Evolutionary conservation across 92 coral and sea anemone genomes (phyloP).

Genomic region (Isaurus tuberculatus): DNA sequence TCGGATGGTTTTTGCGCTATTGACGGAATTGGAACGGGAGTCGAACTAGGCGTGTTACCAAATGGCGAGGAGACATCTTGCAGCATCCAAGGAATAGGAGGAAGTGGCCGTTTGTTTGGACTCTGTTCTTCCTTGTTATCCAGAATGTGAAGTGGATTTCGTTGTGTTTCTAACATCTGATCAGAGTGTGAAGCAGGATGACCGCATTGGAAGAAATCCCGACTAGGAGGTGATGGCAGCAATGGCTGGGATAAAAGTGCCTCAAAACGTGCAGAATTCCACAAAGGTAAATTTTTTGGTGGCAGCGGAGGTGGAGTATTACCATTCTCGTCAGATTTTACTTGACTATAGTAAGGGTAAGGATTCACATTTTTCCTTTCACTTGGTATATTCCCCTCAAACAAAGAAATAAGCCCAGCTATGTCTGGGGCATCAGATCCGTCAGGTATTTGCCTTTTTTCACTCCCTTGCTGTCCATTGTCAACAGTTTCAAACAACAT

Average conservation of each 20-base stretch:
- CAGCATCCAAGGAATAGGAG: neutral
- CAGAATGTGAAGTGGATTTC: neutral
- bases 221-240: neutral
- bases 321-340: neutral
- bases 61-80: neutral
- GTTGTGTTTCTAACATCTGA: neutral
- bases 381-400: neutral
- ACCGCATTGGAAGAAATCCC: neutral
- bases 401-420: neutral
- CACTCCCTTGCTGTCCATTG: neutral
- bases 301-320: conserved; percentile 1
- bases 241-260: neutral
- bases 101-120: neutral
- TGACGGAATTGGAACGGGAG: neutral
- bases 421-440: conserved; percentile 18
- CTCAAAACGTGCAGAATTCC: neutral
- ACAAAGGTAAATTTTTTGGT: conserved; percentile 16
- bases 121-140: neutral
- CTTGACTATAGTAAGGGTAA: no score
- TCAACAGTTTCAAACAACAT: neutral
- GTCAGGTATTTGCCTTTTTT: conserved; percentile 21
- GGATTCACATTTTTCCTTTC: no score
- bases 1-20: neutral
- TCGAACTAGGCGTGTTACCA: neutral
- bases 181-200: neutral